Evolutionary conservation across 2,797 vertebrate genomes (phyloP).

Genomic region (Xenops minutus): DNA sequence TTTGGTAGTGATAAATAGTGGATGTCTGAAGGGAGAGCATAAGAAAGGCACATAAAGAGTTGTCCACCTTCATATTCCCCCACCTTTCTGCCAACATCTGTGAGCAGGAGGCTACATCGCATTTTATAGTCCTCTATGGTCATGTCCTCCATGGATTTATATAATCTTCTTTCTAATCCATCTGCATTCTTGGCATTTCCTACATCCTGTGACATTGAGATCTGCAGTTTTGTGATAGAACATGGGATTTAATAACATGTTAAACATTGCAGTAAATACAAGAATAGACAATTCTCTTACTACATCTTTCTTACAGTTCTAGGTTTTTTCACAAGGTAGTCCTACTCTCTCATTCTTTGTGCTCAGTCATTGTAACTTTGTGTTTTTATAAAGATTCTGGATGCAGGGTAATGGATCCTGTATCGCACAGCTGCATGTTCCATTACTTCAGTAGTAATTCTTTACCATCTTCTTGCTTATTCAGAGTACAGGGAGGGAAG

Average conservation of each 20-base stretch:
- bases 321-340: not conserved
- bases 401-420: not conserved
- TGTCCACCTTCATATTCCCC: not conserved
- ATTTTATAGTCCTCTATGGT: not conserved
- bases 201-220: not conserved
- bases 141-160: not conserved
- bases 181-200: not conserved
- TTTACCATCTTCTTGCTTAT: not conserved
- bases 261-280: not conserved
- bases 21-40: not conserved
- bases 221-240: not conserved
- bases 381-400: not conserved
- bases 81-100: not conserved
- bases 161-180: not conserved
- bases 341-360: not conserved
- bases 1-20: not conserved
- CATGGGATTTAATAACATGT: not conserved
- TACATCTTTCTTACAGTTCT: not conserved
- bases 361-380: not conserved
- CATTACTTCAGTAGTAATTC: not conserved
- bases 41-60: not conserved
- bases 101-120: not conserved
- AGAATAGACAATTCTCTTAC: not conserved
- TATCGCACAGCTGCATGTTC: not conserved
- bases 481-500: not conserved